A percentile compares a stretch with the other conserved stretches of the same genome.
Conservation (phyloP, 2,888 invertebrate species). For the Erebia ligea region DNA sequence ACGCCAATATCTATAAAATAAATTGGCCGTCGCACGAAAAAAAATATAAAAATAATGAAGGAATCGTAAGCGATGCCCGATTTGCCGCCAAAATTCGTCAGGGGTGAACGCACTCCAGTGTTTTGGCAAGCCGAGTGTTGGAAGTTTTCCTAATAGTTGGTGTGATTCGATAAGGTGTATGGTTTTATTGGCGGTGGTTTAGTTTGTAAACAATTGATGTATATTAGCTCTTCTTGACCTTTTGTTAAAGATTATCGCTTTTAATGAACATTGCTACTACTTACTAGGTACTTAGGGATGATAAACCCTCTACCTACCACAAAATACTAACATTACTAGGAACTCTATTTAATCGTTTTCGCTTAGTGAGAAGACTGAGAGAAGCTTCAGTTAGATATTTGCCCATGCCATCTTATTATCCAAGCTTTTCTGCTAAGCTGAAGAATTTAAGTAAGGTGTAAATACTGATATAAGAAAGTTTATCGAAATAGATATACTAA, state of each 20-base stretch:
- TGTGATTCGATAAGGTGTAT: constrained; percentile 68
- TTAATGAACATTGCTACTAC: neutral
- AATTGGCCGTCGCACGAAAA: constrained; percentile 71
- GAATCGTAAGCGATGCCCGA: constrained; percentile 66
- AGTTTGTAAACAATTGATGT: constrained; percentile 49
- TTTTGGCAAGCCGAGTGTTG: constrained; percentile 74
- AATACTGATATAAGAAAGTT: too few relatives aligned
- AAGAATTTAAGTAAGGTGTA: too few relatives aligned
- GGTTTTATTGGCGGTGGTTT: constrained; percentile 54
- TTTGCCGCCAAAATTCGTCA: constrained; percentile 77
- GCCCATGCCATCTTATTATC: too few relatives aligned
- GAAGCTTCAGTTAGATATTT: too few relatives aligned
- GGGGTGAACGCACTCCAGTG: constrained; percentile 80
- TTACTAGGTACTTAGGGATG: too few relatives aligned
- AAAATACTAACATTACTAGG: too few relatives aligned
- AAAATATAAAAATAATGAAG: constrained; percentile 75
- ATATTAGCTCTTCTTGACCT: neutral
- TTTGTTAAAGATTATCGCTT: neutral
- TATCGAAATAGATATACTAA: too few relatives aligned
- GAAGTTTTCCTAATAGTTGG: constrained; percentile 77
- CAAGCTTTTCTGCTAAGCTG: too few relatives aligned
- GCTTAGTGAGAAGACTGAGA: too few relatives aligned
- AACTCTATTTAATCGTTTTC: too few relatives aligned
- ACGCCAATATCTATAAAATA: constrained; percentile 83
- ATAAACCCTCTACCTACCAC: neutral